These are phyloP conservation scores for Sebastes cheni DNA, from an alignment of 2,797 vertebrate genomes.

Conservation along the genomic window DNA sequence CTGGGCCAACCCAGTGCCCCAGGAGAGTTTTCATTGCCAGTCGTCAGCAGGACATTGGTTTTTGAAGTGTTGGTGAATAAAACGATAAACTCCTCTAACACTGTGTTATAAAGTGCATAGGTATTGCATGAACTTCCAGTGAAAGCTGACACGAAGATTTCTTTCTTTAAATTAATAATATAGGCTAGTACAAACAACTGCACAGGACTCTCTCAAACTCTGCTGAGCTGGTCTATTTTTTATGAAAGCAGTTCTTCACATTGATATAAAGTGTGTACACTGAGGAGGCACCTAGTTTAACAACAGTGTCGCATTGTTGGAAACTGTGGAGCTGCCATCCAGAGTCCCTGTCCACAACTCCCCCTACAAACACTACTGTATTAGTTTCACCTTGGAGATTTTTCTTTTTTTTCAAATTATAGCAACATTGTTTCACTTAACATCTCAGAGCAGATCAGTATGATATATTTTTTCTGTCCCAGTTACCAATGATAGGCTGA, in stretches of 20 bases:
- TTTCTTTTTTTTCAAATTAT: background rate
- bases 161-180: slow-evolving; percentile 6
- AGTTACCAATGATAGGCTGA: background rate
- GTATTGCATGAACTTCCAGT: slow-evolving; percentile 3
- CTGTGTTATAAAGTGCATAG: slow-evolving; percentile 22
- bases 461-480: background rate
- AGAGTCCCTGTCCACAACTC: background rate
- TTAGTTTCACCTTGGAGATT: background rate
- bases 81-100: slow-evolving; percentile 26
- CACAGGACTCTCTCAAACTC: background rate
- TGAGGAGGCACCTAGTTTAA: slow-evolving; percentile 14
- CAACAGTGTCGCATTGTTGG: slow-evolving; percentile 5
- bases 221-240: slow-evolving; percentile 25
- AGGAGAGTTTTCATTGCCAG: slow-evolving; percentile 39
- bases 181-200: slow-evolving; percentile 14
- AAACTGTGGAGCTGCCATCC: background rate
- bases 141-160: slow-evolving; percentile 30
- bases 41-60: slow-evolving; percentile 48
- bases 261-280: slow-evolving; percentile 3
- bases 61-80: slow-evolving; percentile 38
- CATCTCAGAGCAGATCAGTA: background rate
- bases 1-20: slow-evolving; percentile 33
- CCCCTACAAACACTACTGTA: background rate
- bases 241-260: slow-evolving; percentile 12
- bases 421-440: background rate